These are phyloP conservation scores for Serinus canaria DNA, from an alignment of 2,113 vertebrate species.

Conservation along the genomic window DNA sequence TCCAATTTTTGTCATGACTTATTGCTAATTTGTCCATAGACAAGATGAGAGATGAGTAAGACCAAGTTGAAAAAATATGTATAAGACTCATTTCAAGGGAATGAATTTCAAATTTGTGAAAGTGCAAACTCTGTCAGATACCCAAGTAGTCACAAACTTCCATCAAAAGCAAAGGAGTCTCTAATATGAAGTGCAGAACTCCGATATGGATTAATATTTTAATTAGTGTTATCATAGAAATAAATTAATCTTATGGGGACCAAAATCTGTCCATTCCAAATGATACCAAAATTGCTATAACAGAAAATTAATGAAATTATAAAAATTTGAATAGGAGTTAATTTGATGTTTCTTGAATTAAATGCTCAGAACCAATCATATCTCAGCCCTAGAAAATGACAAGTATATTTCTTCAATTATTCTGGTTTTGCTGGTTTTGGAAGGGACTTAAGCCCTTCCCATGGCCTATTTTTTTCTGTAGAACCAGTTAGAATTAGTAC, in stretches of 20 bases:
- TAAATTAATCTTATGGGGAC: background rate
- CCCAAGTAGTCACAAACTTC: background rate
- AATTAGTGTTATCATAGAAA: background rate
- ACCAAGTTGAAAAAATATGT: conserved; percentile 8
- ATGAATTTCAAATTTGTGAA: background rate
- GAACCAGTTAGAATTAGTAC: background rate
- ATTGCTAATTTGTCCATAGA: background rate
- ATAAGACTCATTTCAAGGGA: background rate
- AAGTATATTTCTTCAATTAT: background rate
- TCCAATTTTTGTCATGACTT: background rate
- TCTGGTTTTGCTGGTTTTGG: background rate
- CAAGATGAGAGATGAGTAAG: background rate
- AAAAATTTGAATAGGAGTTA: background rate
- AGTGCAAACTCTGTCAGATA: background rate
- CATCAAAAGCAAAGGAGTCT: background rate
- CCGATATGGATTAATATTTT: background rate
- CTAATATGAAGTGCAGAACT: background rate
- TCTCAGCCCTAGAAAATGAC: background rate
- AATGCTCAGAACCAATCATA: background rate
- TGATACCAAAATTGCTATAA: background rate
- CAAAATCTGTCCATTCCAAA: background rate
- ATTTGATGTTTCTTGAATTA: background rate
- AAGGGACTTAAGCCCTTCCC: background rate
- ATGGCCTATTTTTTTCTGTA: background rate
- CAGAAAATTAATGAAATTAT: background rate